A percentile compares a stretch with the other conserved stretches of the same genome.
Conservation (phyloP, 1,140 invertebrate genomes). For the Leptoteleia sp. region DNA sequence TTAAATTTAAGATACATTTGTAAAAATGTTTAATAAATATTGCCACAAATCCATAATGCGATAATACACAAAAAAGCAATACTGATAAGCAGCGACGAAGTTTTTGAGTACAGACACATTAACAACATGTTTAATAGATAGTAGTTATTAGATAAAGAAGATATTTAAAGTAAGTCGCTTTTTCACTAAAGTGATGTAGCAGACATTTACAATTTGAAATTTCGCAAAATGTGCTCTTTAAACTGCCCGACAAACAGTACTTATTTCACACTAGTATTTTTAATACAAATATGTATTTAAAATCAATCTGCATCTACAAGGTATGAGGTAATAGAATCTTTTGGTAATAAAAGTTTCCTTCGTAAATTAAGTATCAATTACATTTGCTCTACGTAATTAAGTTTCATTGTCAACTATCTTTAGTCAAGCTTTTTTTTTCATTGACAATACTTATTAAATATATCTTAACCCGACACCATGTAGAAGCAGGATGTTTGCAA, state of each 20-base stretch:
- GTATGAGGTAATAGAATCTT: not conserved
- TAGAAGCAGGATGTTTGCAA: not conserved
- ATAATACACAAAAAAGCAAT: conserved; percentile 77
- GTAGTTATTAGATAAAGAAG: conserved; percentile 50
- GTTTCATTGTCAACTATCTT: too few relatives aligned
- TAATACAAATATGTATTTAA: conserved; percentile 1
- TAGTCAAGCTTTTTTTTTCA: too few relatives aligned
- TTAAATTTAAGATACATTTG: conserved; percentile 68
- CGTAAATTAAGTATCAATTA: too few relatives aligned
- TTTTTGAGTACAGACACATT: conserved; percentile 77
- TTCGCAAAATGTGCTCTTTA: conserved; percentile 7
- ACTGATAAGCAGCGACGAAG: conserved; percentile 77
- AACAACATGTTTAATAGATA: conserved; percentile 71
- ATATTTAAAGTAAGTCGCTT: conserved; percentile 14
- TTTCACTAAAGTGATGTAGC: conserved; percentile 9
- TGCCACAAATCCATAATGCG: conserved; percentile 76
- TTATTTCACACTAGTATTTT: conserved; percentile 15
- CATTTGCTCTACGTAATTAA: too few relatives aligned
- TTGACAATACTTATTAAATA: not conserved
- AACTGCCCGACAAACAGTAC: conserved; percentile 28
- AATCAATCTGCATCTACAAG: not conserved
- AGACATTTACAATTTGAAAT: not conserved
- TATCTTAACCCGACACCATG: not conserved
- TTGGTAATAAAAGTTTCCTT: too few relatives aligned
- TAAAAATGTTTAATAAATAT: conserved; percentile 79